Percentiles rank a stretch among this genome's conserved stretches.
phyloP scores from a whole-genome alignment of 2,113 vertebrate genomes.

The Gorsachius goisagi region DNA sequence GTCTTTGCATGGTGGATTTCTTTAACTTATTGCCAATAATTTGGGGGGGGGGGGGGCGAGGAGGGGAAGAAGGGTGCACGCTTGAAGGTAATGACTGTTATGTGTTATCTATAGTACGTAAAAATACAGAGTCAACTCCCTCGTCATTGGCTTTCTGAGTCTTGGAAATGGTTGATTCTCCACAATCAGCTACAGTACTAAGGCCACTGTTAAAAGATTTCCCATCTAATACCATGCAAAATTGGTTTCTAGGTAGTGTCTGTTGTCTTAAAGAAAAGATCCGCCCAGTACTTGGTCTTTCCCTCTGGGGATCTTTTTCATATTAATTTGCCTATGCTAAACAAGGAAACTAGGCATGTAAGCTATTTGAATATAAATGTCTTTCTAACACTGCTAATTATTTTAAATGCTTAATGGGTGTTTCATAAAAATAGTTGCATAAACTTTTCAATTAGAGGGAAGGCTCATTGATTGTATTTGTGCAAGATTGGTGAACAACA shows the following conservation, averaged over 20 bases:
- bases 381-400: constrained; percentile 26
- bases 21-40: not conserved
- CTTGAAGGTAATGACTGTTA: not conserved
- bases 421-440: constrained; percentile 11
- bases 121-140: not conserved
- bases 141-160: not conserved
- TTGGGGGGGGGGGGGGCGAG: not conserved
- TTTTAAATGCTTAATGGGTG: constrained; percentile 20
- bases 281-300: not conserved
- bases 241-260: not conserved
- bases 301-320: not conserved
- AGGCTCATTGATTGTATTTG: not conserved
- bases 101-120: not conserved
- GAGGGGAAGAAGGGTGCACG: not conserved
- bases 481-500: not conserved
- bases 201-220: not conserved
- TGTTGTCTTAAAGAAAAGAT: not conserved
- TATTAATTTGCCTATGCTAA: not conserved
- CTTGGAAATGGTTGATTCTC: not conserved
- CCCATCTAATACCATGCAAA: not conserved
- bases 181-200: not conserved
- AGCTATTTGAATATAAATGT: constrained; percentile 35
- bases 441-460: constrained; percentile 16
- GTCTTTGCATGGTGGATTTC: not conserved
- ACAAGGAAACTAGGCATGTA: not conserved